A percentile compares a stretch with the other conserved stretches of the same genome.
phyloP scores from a whole-genome alignment of 2,888 invertebrate species.

The Melangyna quadrimaculata region DNA sequence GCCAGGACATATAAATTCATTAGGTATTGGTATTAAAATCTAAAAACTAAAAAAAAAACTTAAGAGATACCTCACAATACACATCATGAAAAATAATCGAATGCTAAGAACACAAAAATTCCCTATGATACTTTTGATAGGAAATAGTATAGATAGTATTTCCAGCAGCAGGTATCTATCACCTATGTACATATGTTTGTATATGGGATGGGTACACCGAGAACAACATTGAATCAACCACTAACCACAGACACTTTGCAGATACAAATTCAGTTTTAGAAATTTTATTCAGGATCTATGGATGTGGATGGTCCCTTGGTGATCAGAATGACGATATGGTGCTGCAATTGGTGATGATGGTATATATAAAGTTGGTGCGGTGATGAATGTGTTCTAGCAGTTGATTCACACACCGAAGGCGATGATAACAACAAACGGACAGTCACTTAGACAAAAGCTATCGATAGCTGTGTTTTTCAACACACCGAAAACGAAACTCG shows the following conservation, averaged over 20 bases:
- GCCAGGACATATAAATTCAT: background rate
- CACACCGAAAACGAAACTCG: background rate
- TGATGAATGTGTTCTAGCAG: constrained; percentile 30
- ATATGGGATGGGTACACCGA: background rate
- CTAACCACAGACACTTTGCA: constrained; percentile 38
- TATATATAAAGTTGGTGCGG: background rate
- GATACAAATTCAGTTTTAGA: constrained; percentile 66
- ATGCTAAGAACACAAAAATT: constrained; percentile 1
- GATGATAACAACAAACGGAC: constrained; percentile 56
- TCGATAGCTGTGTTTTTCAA: constrained; percentile 36
- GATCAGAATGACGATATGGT: background rate
- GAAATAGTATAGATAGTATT: background rate
- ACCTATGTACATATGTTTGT: background rate
- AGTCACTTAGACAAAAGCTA: constrained; percentile 37
- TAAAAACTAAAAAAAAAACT: background rate
- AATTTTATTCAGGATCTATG: constrained; percentile 47
- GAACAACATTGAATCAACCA: constrained; percentile 9
- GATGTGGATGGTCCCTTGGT: constrained; percentile 2
- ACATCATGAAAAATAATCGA: constrained; percentile 13
- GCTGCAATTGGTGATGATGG: too few species aligned
- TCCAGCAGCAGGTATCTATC: background rate
- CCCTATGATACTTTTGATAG: background rate
- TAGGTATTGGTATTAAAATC: background rate
- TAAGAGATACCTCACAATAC: background rate
- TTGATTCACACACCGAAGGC: constrained; percentile 6